Percentiles rank a stretch among this genome's conserved stretches.
Conservation (phyloP, 2,888 invertebrate species). For the Brassicogethes aeneus region DNA sequence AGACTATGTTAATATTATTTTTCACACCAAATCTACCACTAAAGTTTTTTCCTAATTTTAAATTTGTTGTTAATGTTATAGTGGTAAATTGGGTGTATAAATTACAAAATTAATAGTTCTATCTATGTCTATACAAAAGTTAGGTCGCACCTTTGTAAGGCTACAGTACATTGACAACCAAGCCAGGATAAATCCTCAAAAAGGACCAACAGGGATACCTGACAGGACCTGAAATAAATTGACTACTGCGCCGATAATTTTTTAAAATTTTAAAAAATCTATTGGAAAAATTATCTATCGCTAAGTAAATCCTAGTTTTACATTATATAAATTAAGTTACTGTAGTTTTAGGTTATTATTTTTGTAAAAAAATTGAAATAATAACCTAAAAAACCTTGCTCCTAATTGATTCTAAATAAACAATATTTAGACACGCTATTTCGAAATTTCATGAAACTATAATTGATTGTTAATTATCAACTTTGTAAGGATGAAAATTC, state of each 20-base stretch:
- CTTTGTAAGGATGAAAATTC: too few species aligned
- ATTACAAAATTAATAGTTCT: background rate
- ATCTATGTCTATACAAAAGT: slow-evolving; percentile 31
- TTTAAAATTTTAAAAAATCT: slow-evolving; percentile 23
- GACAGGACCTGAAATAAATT: slow-evolving; percentile 39
- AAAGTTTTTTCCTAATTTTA: too few species aligned
- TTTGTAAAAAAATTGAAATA: too few species aligned
- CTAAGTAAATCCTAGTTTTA: slow-evolving; percentile 13
- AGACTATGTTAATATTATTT: background rate
- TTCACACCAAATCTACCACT: too few species aligned
- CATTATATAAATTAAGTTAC: slow-evolving; percentile 6
- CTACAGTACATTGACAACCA: slow-evolving; percentile 37
- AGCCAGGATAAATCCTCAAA: slow-evolving; percentile 37
- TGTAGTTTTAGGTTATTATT: too few species aligned
- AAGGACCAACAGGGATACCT: slow-evolving; percentile 37
- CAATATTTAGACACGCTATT: background rate
- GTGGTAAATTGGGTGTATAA: too few species aligned
- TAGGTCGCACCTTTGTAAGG: slow-evolving; percentile 37
- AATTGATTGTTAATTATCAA: too few species aligned
- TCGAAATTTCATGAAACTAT: background rate
- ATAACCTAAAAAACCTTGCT: too few species aligned
- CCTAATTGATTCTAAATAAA: too few species aligned
- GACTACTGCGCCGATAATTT: slow-evolving; percentile 40
- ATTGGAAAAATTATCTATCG: slow-evolving; percentile 14
- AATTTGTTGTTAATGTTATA: too few species aligned